Conservation (phyloP, 30 jellyfish, hydroid and myxozoan genomes). For the Aurelia aurita complex sp. Pacific region DNA sequence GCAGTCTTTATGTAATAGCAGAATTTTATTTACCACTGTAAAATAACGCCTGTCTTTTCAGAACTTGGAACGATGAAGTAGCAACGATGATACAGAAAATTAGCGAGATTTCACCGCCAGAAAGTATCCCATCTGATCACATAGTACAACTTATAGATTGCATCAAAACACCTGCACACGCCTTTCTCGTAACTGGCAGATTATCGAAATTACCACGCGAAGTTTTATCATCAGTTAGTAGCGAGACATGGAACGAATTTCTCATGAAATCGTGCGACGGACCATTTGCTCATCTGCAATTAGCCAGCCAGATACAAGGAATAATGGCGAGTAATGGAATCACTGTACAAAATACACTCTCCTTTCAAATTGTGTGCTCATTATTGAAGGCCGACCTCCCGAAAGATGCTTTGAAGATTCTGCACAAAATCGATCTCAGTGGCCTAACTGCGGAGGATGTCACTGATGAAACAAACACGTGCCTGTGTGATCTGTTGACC, state of each 20-base stretch:
- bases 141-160: conserved; percentile 11
- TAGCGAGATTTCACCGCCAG: conserved; percentile 7
- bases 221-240: conserved; percentile 6
- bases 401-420: conserved; percentile 31
- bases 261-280: conserved; percentile 28
- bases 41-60: neutral
- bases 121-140: conserved; percentile 24
- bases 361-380: conserved; percentile 14
- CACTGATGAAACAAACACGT: conserved; percentile 21
- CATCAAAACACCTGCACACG: conserved; percentile 14
- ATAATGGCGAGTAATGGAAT: conserved; percentile 16
- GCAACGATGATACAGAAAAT: conserved; percentile 12
- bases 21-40: too few relatives aligned
- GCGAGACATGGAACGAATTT: conserved; percentile 38
- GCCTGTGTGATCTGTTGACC: neutral
- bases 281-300: conserved; percentile 41
- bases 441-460: conserved; percentile 26
- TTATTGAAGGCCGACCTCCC: neutral
- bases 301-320: conserved; percentile 52
- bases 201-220: conserved; percentile 17
- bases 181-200: conserved; percentile 7
- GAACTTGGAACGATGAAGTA: neutral
- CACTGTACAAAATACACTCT: conserved; percentile 1
- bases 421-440: conserved; percentile 2
- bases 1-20: too few relatives aligned